Conservation (phyloP, 2,797 vertebrate species). For the Gallinago nigripennis region DNA sequence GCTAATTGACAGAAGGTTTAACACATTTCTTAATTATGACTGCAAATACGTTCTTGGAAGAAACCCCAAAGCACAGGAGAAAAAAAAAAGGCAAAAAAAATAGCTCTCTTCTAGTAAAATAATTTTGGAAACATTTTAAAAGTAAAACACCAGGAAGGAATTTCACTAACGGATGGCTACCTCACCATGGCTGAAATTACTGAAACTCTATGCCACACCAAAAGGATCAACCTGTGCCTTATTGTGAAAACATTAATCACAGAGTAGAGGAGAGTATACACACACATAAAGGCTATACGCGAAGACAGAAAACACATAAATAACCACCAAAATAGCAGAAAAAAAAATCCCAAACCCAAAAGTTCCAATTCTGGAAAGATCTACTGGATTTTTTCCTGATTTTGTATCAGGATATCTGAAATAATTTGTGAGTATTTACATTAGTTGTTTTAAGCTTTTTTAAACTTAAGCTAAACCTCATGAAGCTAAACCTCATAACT, state of each 20-base stretch:
- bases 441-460: background rate
- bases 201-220: background rate
- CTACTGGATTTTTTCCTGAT: background rate
- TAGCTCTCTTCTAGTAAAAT: slow-evolving; percentile 1
- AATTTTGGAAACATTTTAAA: slow-evolving; percentile 17
- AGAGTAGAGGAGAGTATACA: background rate
- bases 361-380: background rate
- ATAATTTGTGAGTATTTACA: background rate
- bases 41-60: slow-evolving; percentile 44
- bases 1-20: slow-evolving; percentile 69
- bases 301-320: background rate
- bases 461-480: background rate
- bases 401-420: background rate
- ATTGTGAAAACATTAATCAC: background rate
- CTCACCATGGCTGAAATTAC: background rate
- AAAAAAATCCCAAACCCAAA: accelerated
- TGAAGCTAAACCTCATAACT: background rate
- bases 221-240: background rate
- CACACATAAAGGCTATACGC: background rate
- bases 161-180: background rate
- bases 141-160: background rate
- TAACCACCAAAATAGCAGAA: background rate
- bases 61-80: slow-evolving; percentile 28
- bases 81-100: background rate
- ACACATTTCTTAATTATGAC: slow-evolving; percentile 72